phyloP scores from a whole-genome alignment of 2,797 vertebrate genomes.

The Xiphophorus birchmanni region DNA sequence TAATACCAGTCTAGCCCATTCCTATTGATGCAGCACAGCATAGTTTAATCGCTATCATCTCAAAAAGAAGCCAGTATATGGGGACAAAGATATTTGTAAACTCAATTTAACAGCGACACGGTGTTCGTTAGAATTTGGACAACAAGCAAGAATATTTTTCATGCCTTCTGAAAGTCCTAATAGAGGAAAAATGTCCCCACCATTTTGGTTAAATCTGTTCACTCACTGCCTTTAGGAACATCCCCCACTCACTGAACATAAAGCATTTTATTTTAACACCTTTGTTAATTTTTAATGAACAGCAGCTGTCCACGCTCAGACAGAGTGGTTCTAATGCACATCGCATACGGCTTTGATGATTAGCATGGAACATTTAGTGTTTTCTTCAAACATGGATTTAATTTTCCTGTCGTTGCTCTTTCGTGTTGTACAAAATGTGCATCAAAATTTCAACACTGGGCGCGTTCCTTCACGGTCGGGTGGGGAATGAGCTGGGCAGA shows the following conservation, averaged over 20 bases:
- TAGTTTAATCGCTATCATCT: background rate
- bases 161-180: background rate
- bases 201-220: background rate
- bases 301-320: background rate
- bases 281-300: background rate
- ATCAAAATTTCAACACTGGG: background rate
- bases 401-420: background rate
- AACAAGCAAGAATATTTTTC: background rate
- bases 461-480: background rate
- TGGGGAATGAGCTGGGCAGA: background rate
- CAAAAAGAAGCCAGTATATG: background rate
- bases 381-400: background rate
- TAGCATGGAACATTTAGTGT: background rate
- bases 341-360: background rate
- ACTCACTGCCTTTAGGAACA: background rate
- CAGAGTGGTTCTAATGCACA: background rate
- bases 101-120: background rate
- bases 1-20: background rate
- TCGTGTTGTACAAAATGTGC: background rate
- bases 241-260: background rate
- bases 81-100: background rate
- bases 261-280: background rate
- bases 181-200: background rate
- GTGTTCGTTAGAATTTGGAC: background rate
- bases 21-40: conserved; percentile 9